Base-by-base conservation (phyloP, 2,888 invertebrate species). In the Pedicia rivosa region DNA sequence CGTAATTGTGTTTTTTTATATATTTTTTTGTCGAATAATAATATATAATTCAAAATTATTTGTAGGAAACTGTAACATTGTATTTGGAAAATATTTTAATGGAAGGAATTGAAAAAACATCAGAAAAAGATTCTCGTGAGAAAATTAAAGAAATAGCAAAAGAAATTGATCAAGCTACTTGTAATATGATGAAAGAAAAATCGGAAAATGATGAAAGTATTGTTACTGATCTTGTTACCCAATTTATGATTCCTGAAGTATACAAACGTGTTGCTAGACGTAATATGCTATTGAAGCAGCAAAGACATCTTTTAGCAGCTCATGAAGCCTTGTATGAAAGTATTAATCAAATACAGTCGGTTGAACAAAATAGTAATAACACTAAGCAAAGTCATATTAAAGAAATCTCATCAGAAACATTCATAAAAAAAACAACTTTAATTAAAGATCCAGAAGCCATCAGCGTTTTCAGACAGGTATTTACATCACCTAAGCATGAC, bases 21-120 rank as follows among this genome's bases (percentile, higher is more conserved):
- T 33, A 36, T 14, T 47, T 66, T 66, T 56, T 69, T 20, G 57
- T 70, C 5, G 71, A 72, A 51, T 64, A 72, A 5, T 66, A 72
- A 48, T 20, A n/a, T n/a, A n/a, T n/a, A n/a, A n/a, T n/a, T n/a
- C n/a, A n/a, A n/a, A n/a, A n/a, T n/a, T n/a, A n/a, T n/a, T n/a
- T 20, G 5, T 70, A 69, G 48, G 67, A 70, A 27, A 66, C 69
- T 0, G 68, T 76, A 1, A 70, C 75, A 40, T 54, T 67, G 5
- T 79, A 74, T 50, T 58, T 80, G 27, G 66, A 73, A 45, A 69
- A 70, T 43, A 65, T 78, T 7, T 65, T 79, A 9, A 60, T 67
- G 5, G 68, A 70, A 40, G 70, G 74, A 10, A 63, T 74, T 42
- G 65, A 73, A 15, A 63, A 66, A 42, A 61, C 66, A 3, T 69